Evolutionary conservation across 53 echinoderm and acorn worm genomes (phyloP).

Genomic region (Stichopus horrens): DNA sequence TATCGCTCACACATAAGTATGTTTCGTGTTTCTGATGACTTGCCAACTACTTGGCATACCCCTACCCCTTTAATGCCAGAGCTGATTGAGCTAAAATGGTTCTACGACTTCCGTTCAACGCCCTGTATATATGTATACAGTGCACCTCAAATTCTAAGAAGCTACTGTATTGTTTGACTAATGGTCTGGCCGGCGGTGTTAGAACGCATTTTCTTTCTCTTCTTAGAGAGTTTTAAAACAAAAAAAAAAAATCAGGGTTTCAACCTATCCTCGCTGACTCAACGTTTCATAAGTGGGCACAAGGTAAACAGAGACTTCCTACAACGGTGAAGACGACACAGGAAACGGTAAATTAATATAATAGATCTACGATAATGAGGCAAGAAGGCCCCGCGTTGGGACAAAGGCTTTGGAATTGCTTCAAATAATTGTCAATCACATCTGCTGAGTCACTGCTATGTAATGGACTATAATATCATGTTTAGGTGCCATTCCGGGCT

Average conservation of each 20-base stretch:
- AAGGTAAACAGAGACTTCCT: conserved; percentile 32
- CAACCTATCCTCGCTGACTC: not conserved
- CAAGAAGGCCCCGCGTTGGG: not conserved
- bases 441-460: conserved; percentile 11
- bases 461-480: conserved; percentile 25
- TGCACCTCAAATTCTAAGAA: not conserved
- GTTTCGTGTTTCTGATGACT: too few species aligned
- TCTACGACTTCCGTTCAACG: not conserved
- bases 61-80: not conserved
- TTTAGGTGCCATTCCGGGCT: not conserved
- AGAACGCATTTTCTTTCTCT: too few species aligned
- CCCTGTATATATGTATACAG: not conserved
- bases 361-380: conserved; percentile 21
- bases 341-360: conserved; percentile 39
- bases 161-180: not conserved
- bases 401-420: conserved; percentile 9
- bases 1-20: too few species aligned
- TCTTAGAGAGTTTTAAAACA: too few species aligned
- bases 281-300: not conserved
- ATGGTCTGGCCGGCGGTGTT: not conserved
- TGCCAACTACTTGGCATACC: too few species aligned
- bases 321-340: not conserved
- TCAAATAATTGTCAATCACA: conserved; percentile 23
- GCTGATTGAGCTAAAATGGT: not conserved
- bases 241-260: too few species aligned